phyloP scores from a whole-genome alignment of 2,888 invertebrate species.

The Drosophila yooni region DNA sequence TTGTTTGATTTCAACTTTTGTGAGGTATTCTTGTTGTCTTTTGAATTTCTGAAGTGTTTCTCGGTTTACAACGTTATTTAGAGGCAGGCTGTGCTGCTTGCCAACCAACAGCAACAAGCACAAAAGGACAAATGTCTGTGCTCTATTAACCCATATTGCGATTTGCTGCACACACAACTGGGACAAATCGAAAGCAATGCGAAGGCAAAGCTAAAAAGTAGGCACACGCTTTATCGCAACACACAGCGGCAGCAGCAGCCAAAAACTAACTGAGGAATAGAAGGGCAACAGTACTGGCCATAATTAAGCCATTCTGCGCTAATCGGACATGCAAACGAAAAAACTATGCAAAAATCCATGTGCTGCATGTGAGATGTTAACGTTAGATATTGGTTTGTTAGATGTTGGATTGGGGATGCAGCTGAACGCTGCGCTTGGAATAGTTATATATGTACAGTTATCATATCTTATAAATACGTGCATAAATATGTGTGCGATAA shows the following conservation, averaged over 20 bases:
- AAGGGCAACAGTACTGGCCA: constrained; percentile 4
- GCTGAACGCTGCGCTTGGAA: constrained; percentile 30
- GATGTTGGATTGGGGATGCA: constrained; percentile 6
- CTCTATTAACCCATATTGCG: constrained; percentile 14
- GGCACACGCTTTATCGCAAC: neutral
- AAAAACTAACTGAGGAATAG: neutral
- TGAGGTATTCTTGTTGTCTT: neutral
- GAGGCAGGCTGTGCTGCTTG: neutral
- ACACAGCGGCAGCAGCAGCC: neutral
- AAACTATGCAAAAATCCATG: constrained; percentile 40
- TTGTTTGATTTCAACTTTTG: neutral
- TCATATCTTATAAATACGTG: neutral
- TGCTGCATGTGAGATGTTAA: neutral
- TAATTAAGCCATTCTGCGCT: constrained; percentile 45
- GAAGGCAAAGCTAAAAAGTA: constrained; percentile 17
- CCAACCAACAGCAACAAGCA: constrained; percentile 19
- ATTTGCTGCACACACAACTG: constrained; percentile 26
- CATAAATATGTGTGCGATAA: constrained; percentile 20
- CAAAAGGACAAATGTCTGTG: constrained; percentile 13
- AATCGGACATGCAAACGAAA: constrained; percentile 38
- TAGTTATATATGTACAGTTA: constrained; percentile 30
- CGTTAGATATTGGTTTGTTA: neutral
- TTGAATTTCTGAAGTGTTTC: neutral
- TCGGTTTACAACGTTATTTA: neutral
- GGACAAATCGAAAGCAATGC: constrained; percentile 32